These are phyloP conservation scores for Pangasius djambal DNA, from an alignment of 2,797 vertebrate species.

Conservation along the genomic window DNA sequence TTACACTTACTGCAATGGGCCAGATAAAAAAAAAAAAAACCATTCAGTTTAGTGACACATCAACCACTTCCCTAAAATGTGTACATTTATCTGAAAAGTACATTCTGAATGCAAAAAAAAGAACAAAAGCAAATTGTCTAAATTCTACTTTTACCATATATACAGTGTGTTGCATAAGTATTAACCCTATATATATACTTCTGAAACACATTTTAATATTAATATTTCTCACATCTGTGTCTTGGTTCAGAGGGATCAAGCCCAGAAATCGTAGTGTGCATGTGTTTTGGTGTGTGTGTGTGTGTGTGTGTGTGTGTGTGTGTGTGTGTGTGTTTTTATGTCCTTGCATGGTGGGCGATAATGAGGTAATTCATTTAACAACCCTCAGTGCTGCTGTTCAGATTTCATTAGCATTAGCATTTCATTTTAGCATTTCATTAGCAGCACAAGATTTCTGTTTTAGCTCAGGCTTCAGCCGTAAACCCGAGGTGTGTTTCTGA, in stretches of 20 bases:
- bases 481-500: neutral
- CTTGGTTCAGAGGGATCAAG: neutral
- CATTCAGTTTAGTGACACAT: neutral
- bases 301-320: neutral
- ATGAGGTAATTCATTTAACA: conserved; percentile 77
- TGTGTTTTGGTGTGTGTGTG: neutral
- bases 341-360: conserved; percentile 59
- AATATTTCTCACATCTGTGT: neutral
- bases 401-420: conserved; percentile 76
- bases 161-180: too few relatives aligned
- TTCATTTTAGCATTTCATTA: conserved; percentile 65
- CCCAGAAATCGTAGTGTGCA: neutral
- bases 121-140: too few relatives aligned
- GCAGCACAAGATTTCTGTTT: conserved; percentile 54
- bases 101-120: neutral
- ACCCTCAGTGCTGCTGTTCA: conserved; percentile 71
- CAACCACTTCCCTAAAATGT: neutral
- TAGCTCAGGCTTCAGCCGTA: neutral
- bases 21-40: neutral
- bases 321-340: conserved; percentile 36
- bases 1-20: neutral
- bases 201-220: neutral
- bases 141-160: too few relatives aligned
- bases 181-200: neutral
- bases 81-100: too few relatives aligned